Conservation (phyloP, 2,797 vertebrate species). For the Esox masquinongy region DNA sequence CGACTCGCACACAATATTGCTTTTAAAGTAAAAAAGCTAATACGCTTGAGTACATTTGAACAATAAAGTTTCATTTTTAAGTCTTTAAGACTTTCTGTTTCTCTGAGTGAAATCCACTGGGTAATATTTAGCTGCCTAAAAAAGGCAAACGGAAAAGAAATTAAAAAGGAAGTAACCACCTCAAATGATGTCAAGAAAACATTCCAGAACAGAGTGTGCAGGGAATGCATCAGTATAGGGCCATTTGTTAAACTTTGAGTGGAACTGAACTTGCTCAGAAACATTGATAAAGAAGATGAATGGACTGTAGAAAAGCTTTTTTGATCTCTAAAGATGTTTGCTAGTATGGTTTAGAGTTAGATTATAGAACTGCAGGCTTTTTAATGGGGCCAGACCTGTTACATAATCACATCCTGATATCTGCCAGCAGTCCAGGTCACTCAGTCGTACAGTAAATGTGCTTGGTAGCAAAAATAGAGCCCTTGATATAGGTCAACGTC, state of each 20-base stretch:
- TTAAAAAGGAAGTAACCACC: not conserved
- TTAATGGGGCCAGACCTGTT: conserved; percentile 10
- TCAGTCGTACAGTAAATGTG: not conserved
- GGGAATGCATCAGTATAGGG: too few relatives aligned
- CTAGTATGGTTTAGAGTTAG: not conserved
- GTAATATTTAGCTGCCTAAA: not conserved
- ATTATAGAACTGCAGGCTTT: not conserved
- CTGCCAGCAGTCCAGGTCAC: not conserved
- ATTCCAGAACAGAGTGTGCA: not conserved
- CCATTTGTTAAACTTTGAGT: not conserved
- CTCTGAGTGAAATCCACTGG: not conserved
- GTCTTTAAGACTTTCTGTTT: conserved; percentile 1
- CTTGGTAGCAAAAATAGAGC: conserved; percentile 30
- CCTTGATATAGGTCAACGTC: not conserved
- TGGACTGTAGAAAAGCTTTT: not conserved
- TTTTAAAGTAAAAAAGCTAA: not conserved
- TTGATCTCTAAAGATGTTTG: not conserved
- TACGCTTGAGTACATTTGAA: not conserved
- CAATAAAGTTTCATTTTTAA: not conserved
- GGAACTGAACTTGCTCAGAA: not conserved
- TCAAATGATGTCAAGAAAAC: not conserved
- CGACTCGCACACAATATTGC: too few relatives aligned
- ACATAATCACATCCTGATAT: not conserved
- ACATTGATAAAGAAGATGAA: not conserved
- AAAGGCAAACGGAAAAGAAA: not conserved